Evolutionary conservation across 2,113 vertebrate genomes (phyloP).

Genomic region (Plecturocebus donacophilus): DNA sequence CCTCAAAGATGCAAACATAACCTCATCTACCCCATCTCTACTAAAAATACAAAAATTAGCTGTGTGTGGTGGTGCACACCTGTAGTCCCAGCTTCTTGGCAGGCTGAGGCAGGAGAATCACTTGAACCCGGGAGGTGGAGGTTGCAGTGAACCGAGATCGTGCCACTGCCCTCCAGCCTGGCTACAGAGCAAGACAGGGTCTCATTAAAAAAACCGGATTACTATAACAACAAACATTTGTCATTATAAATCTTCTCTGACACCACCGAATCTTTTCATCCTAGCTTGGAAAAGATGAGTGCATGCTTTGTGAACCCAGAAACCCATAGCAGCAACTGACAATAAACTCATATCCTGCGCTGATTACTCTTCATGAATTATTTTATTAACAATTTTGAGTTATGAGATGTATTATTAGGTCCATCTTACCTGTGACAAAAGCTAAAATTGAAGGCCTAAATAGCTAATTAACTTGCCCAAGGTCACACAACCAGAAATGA

Average conservation of each 20-base stretch:
- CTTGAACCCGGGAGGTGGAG: too few species aligned
- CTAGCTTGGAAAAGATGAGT: neutral
- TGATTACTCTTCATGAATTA: neutral
- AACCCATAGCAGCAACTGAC: neutral
- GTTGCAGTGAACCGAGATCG: too few species aligned
- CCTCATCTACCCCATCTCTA: too few species aligned
- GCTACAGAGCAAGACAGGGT: too few species aligned
- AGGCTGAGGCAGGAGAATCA: too few species aligned
- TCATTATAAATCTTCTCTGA: neutral
- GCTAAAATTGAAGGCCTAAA: neutral
- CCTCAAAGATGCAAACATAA: neutral
- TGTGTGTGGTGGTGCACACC: too few species aligned
- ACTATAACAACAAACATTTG: neutral
- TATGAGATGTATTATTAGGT: neutral
- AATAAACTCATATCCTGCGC: neutral
- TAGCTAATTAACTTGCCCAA: neutral
- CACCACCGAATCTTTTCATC: neutral
- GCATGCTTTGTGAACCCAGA: neutral
- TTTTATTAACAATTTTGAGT: slow-evolving; percentile 8
- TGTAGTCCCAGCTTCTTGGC: too few species aligned
- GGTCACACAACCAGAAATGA: neutral
- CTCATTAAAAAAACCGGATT: neutral
- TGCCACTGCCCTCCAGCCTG: too few species aligned
- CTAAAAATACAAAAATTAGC: too few species aligned
- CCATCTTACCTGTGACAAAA: neutral